These are phyloP conservation scores for Luidia sarsii DNA, from an alignment of 53 echinoderm and acorn worm species.

Conservation along the genomic window DNA sequence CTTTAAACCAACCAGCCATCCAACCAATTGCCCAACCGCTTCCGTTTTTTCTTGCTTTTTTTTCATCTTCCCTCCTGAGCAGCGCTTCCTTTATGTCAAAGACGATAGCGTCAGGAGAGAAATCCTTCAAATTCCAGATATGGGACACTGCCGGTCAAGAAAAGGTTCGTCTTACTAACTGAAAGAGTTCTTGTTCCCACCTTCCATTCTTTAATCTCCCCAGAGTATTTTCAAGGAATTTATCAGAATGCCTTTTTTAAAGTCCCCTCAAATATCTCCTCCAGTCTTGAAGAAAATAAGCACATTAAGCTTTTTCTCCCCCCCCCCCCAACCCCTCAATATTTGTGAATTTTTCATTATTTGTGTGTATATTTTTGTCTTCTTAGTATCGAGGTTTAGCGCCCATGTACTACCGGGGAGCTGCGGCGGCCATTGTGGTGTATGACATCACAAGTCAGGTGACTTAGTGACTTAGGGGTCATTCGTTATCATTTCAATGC, in stretches of 20 bases:
- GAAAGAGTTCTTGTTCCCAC: background rate
- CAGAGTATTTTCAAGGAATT: too few species aligned
- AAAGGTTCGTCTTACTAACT: slow-evolving; percentile 65
- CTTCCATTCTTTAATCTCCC: background rate
- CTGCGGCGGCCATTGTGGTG: slow-evolving; percentile 90
- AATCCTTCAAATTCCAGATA: slow-evolving; percentile 95
- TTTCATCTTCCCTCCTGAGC: slow-evolving; percentile 33
- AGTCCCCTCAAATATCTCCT: too few species aligned
- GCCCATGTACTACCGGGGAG: slow-evolving; percentile 96
- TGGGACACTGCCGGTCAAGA: slow-evolving; percentile 99
- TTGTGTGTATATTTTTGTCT: slow-evolving; percentile 7
- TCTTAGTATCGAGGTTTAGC: slow-evolving; percentile 88
- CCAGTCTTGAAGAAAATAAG: too few species aligned
- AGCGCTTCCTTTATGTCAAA: slow-evolving; percentile 99
- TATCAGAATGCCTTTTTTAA: too few species aligned
- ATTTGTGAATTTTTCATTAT: too few species aligned
- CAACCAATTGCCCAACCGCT: too few species aligned
- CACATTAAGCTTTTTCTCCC: too few species aligned
- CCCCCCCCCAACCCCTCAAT: too few species aligned
- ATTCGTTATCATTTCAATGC: too few species aligned
- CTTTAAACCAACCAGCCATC: too few species aligned
- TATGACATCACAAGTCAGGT: slow-evolving; percentile 98
- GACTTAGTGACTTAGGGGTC: background rate
- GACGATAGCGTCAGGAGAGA: slow-evolving; percentile 84
- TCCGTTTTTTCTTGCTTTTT: background rate